Evolutionary conservation across 2,797 vertebrate genomes (phyloP), one percentile per base, ranked within the genome.

Genomic region (Halcyon leucocephala): DNA sequence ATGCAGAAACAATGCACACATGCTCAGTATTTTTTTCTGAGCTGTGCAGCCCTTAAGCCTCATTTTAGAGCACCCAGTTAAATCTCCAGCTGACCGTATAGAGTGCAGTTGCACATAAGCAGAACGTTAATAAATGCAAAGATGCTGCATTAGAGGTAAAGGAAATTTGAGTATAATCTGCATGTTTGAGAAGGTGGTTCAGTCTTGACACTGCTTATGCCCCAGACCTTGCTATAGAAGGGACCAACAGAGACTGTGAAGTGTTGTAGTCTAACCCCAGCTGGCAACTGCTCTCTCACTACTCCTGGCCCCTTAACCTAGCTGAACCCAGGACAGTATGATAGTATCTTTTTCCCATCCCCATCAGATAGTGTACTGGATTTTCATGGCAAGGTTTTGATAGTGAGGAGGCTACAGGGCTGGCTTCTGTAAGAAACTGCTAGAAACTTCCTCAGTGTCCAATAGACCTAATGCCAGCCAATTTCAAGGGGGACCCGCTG

Each of bases 401-500:
- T 37, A 60, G 28, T 3, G 1, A 12, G 39, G 20, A 7, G 6
- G 15, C 26, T 58, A 16, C 13, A 29, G n/a, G 8, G 13, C 4
- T 74, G n/a, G 7, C 37, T 46, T 46, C 29, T 66, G 15, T 54
- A 54, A 20, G 13, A 54, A 54, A 18, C 29, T 83, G 10, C 58
- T 10, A 6, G 65, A 57, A 57, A 10, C 15, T 33, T 83, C 10
- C 19, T 8, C 35, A 3, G 2, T 8, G 13, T 71, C 24, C 0
- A 0, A 12, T 0, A 33, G 6, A 64, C 35, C 21, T 22, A 29
- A 12, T 46, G 21, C 31, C 12, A 62, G 37, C 8, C 0, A 1
- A 7, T 16, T 52, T 16, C 39, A 33, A 29, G 19, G 46, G 0
- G 1, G 55, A 49, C 18, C 7, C 12, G 7, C n/a, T 0, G 0